Evolutionary conservation across 2,113 vertebrate genomes (phyloP), one percentile per base, ranked within the genome.

Genomic region (Takifugu flavidus): DNA sequence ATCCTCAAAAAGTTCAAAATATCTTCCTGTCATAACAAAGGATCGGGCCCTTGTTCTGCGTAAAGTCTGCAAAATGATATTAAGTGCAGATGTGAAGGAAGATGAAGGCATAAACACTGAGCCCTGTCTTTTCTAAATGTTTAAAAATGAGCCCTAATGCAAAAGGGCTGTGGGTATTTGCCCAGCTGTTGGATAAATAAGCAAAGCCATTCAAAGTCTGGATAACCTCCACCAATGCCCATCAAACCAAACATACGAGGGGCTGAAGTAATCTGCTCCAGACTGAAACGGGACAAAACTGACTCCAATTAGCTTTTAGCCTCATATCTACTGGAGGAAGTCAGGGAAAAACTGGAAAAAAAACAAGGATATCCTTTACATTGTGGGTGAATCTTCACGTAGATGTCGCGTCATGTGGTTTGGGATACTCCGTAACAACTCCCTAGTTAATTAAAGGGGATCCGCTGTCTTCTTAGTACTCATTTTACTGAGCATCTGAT

Each of bases 171-270:
- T 59, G 74, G 80, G 84, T 89, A 86, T 90, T 90, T 89, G 86
- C 82, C 84, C 86, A 90, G 89, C 84, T 89, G 87, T 86, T 86
- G 84, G 79, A 85, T 86, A 90, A 91, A 90, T 91, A 91, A 88
- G 82, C 86, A 75, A 66, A 67, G 72, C 72, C 82, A 83, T 82
- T 82, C 82, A 86, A 83, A 88, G 78, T 75, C 76, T 83, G 78
- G 80, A 78, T 85, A 86, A 80, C 79, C 83, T 78, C 77, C 68
- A 65, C 78, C 82, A 71, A 53, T 85, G 83, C 79, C 86, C 87
- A 86, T 87, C 87, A 85, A 86, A 73, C 78, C 81, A 82, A 87
- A 83, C 68, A 87, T 80, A 81, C 74, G 73, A 82, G 79, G 78
- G 70, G 49, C 58, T 31, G 29, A 43, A 70, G 74, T 77, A 80